Evolutionary conservation across 1,140 invertebrate genomes (phyloP).

Genomic region (Ips nitidus): DNA sequence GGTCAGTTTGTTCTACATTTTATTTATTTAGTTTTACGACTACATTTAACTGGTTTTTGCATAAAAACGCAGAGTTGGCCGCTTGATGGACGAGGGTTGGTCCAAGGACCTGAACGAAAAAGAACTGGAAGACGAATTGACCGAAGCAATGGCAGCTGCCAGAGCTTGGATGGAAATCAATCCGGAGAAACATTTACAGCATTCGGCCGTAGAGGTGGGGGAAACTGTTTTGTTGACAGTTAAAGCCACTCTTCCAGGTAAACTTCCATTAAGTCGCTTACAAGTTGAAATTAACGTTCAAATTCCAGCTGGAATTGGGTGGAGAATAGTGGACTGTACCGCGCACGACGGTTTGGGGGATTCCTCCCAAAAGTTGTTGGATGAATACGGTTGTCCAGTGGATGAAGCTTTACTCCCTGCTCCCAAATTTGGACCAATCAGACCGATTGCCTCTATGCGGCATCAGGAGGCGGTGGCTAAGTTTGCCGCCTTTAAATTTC

Average conservation of each 20-base stretch:
- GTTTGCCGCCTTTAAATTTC: conserved; percentile 79
- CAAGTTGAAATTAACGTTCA: neutral
- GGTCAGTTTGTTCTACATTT: too few species aligned
- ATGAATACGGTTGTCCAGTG: conserved; percentile 70
- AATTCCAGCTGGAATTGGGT: conserved; percentile 64
- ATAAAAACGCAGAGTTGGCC: conserved; percentile 36
- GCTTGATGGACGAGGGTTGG: conserved; percentile 43
- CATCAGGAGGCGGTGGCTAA: conserved; percentile 62
- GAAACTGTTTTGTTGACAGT: conserved; percentile 68
- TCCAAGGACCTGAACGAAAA: conserved; percentile 38
- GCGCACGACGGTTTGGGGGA: conserved; percentile 74
- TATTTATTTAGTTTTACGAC: too few species aligned
- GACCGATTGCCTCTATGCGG: conserved; percentile 55
- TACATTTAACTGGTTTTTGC: too few species aligned
- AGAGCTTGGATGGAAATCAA: conserved; percentile 73
- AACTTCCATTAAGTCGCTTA: conserved; percentile 7
- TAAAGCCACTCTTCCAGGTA: conserved; percentile 68
- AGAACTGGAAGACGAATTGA: conserved; percentile 40
- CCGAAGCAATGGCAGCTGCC: conserved; percentile 52
- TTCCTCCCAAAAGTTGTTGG: conserved; percentile 67
- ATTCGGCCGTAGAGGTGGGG: conserved; percentile 65
- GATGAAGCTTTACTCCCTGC: conserved; percentile 66
- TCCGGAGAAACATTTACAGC: conserved; percentile 52
- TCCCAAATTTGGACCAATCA: conserved; percentile 44
- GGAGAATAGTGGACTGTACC: conserved; percentile 69